A percentile compares a stretch with the other conserved stretches of the same genome.
Conservation (phyloP, 2,113 vertebrate species). For the Dicaeum eximium region DNA sequence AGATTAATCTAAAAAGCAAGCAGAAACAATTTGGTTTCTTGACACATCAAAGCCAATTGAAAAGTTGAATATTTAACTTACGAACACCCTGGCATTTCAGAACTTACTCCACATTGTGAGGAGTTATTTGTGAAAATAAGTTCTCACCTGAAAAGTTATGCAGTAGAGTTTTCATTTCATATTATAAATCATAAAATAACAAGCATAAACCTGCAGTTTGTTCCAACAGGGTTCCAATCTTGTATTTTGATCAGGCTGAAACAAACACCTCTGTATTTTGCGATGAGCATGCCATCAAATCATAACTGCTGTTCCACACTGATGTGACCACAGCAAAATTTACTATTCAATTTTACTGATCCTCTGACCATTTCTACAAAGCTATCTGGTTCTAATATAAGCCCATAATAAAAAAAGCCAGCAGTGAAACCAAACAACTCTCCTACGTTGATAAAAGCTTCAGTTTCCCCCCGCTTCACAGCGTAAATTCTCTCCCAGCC, state of each 20-base stretch:
- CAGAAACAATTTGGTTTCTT: not conserved
- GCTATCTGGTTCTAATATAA: not conserved
- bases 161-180: not conserved
- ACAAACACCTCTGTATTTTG: not conserved
- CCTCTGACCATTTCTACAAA: not conserved
- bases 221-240: not conserved
- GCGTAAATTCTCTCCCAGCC: not conserved
- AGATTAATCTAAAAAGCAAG: not conserved
- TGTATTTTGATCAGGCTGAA: not conserved
- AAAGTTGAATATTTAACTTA: not conserved
- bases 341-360: not conserved
- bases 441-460: not conserved
- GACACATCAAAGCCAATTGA: not conserved
- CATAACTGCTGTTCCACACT: not conserved
- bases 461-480: not conserved
- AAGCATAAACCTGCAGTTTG: not conserved
- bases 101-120: not conserved
- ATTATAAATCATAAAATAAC: not conserved
- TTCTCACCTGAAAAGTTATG: not conserved
- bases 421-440: not conserved
- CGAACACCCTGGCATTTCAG: rapidly evolving
- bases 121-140: not conserved
- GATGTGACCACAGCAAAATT: not conserved
- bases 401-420: not conserved
- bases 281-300: rapidly evolving